These are phyloP conservation scores for Lemur catta DNA, from an alignment of 2,797 vertebrate species.

Conservation along the genomic window DNA sequence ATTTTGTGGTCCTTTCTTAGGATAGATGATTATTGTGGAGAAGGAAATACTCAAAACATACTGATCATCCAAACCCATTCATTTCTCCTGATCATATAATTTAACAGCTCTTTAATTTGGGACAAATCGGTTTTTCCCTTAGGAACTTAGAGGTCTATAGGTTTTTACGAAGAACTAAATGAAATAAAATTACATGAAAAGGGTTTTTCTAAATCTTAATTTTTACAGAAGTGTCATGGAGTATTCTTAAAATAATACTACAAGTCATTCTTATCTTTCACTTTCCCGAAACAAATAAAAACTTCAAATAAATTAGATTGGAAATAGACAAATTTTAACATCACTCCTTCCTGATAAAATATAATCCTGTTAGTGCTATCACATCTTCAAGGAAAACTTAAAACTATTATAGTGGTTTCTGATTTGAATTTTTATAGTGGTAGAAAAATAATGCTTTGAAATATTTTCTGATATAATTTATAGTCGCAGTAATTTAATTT, in stretches of 20 bases:
- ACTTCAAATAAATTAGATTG: neutral
- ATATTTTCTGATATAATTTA: neutral
- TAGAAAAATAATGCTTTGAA: constrained; percentile 8
- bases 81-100: neutral
- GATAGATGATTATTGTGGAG: neutral
- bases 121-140: neutral
- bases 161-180: neutral
- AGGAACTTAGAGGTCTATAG: neutral
- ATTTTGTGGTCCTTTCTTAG: neutral
- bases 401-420: neutral
- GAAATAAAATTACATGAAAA: neutral
- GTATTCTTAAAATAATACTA: neutral
- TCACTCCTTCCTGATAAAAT: constrained; percentile 14
- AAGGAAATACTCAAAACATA: neutral
- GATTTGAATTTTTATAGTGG: constrained; percentile 22
- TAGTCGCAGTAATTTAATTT: neutral
- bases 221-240: neutral
- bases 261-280: constrained; percentile 8
- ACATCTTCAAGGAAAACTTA: neutral
- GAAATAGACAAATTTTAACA: neutral
- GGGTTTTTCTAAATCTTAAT: neutral
- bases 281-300: constrained; percentile 17
- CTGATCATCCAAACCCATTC: neutral
- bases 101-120: neutral
- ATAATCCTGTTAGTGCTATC: neutral